Evolutionary conservation across 2,888 invertebrate species (phyloP).

Genomic region (Hirtodrosophila trivittata): DNA sequence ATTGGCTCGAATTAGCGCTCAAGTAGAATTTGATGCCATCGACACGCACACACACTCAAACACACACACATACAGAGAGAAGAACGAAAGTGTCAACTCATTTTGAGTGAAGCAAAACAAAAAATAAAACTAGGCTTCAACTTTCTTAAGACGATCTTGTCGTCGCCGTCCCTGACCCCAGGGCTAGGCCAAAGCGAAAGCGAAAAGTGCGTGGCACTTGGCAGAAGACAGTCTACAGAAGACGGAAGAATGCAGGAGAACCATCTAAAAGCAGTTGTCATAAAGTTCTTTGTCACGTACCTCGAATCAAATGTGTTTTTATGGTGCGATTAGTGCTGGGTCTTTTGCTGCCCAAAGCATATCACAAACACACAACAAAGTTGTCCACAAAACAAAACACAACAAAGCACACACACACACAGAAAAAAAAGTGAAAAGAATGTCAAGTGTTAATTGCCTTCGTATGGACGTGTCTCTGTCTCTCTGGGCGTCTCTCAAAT

Average conservation of each 20-base stretch:
- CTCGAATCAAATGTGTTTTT: slow-evolving; percentile 74
- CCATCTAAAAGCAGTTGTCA: slow-evolving; percentile 37
- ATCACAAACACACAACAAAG: slow-evolving; percentile 45
- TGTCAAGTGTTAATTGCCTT: slow-evolving; percentile 77
- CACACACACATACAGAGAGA: slow-evolving; percentile 4
- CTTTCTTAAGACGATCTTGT: slow-evolving; percentile 49
- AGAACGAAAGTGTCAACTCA: slow-evolving; percentile 61
- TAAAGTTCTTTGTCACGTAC: slow-evolving; percentile 71
- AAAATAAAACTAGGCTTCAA: slow-evolving; percentile 40
- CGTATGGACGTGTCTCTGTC: slow-evolving; percentile 54
- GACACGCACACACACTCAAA: slow-evolving; percentile 13
- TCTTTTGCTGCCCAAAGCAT: slow-evolving; percentile 65
- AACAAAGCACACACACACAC: slow-evolving; percentile 10
- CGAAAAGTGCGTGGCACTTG: slow-evolving; percentile 59
- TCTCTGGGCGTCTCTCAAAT: slow-evolving; percentile 48
- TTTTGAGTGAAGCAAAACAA: slow-evolving; percentile 31
- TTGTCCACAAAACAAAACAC: slow-evolving; percentile 17
- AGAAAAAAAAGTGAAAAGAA: slow-evolving; percentile 71
- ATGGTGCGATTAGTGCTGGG: slow-evolving; percentile 71
- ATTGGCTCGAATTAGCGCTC: slow-evolving; percentile 69
- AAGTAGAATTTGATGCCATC: slow-evolving; percentile 76
- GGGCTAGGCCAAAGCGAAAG: slow-evolving; percentile 58
- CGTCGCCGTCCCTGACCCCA: slow-evolving; percentile 15
- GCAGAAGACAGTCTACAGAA: slow-evolving; percentile 3
- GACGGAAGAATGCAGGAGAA: background rate